Conservation (phyloP, 1,140 invertebrate species). For the Homarus americanus region DNA sequence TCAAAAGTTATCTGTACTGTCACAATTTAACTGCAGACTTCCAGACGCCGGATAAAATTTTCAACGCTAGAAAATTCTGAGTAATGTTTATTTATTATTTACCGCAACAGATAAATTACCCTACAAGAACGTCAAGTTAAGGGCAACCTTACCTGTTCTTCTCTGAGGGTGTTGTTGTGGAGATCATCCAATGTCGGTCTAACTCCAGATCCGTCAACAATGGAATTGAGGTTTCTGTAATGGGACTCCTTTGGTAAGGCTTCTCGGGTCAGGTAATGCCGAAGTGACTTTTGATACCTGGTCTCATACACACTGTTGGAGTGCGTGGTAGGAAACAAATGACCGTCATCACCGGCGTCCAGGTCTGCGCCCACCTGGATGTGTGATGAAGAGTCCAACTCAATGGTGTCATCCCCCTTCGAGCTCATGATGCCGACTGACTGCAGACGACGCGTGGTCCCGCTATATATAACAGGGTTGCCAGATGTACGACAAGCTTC, state of each 20-base stretch:
- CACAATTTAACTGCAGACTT: too few species aligned
- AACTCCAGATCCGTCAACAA: slow-evolving; percentile 58
- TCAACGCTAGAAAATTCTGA: too few species aligned
- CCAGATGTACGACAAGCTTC: too few species aligned
- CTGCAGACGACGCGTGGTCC: slow-evolving; percentile 21
- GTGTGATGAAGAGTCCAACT: slow-evolving; percentile 52
- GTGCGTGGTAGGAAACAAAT: slow-evolving; percentile 55
- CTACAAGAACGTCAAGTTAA: too few species aligned
- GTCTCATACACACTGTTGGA: slow-evolving; percentile 73
- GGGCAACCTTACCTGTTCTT: slow-evolving; percentile 64
- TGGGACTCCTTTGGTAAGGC: slow-evolving; percentile 74
- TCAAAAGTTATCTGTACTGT: too few species aligned
- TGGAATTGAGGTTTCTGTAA: slow-evolving; percentile 73
- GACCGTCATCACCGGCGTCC: slow-evolving; percentile 27
- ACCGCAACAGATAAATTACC: too few species aligned
- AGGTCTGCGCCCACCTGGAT: slow-evolving; percentile 50
- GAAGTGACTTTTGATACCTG: slow-evolving; percentile 75
- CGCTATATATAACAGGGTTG: slow-evolving; percentile 41
- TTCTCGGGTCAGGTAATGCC: slow-evolving; percentile 75
- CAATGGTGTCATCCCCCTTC: slow-evolving; percentile 38
- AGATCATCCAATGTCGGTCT: slow-evolving; percentile 72
- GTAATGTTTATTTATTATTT: too few species aligned
- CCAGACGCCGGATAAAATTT: too few species aligned
- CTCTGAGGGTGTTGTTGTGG: slow-evolving; percentile 64
- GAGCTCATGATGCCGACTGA: slow-evolving; percentile 56